Evolutionary conservation across 1,140 invertebrate genomes (phyloP).

Genomic region (Panulirus ornatus): DNA sequence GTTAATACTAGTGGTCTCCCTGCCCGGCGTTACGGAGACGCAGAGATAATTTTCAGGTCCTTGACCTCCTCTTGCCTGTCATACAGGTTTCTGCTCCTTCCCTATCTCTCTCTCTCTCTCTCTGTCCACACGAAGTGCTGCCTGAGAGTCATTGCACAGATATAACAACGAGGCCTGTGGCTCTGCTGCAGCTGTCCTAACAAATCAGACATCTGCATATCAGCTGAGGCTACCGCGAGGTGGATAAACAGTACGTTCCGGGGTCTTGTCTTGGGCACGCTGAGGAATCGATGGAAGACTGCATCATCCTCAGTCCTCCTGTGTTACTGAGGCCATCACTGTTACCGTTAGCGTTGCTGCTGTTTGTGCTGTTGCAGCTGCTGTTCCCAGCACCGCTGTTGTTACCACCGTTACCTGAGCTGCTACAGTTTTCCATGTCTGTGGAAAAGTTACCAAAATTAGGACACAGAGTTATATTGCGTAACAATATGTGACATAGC

Average conservation of each 20-base stretch:
- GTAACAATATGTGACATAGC: too few species aligned
- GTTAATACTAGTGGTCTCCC: slow-evolving; percentile 25
- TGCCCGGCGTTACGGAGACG: not conserved
- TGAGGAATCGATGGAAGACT: slow-evolving; percentile 22
- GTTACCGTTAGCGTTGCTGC: slow-evolving; percentile 48
- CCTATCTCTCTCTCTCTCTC: too few species aligned
- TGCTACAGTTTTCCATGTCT: slow-evolving; percentile 59
- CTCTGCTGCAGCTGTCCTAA: not conserved
- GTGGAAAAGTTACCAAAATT: not conserved
- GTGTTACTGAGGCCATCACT: slow-evolving; percentile 37
- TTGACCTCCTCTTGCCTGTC: too few species aligned
- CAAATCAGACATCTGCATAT: not conserved
- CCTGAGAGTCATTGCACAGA: slow-evolving; percentile 37
- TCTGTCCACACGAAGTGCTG: not conserved
- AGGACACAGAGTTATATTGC: too few species aligned
- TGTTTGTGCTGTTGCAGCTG: not conserved
- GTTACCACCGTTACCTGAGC: slow-evolving; percentile 20
- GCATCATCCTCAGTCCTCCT: slow-evolving; percentile 46
- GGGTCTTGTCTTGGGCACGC: slow-evolving; percentile 52
- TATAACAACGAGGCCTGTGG: not conserved
- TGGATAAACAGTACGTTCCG: slow-evolving; percentile 41
- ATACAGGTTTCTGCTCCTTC: too few species aligned
- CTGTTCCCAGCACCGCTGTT: not conserved
- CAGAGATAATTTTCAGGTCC: not conserved
- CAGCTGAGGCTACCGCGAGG: not conserved